phyloP scores from a whole-genome alignment of 2,113 vertebrate species.

The Accipiter virgatus region DNA sequence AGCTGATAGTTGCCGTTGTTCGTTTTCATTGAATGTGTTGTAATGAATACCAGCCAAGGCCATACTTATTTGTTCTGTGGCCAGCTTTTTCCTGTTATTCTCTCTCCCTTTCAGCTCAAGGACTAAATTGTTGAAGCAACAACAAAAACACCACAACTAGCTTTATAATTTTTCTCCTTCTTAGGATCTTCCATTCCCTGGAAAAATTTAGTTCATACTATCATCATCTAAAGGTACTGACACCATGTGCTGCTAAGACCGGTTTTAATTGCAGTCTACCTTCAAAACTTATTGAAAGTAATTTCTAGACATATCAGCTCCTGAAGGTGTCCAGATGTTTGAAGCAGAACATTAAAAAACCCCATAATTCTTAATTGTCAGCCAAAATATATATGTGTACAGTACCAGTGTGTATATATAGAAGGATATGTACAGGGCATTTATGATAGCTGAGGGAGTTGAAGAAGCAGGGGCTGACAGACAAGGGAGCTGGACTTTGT shows the following conservation, averaged over 20 bases:
- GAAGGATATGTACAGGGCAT: not conserved
- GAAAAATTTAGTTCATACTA: not conserved
- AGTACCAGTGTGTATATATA: not conserved
- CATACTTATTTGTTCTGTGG: constrained; percentile 31
- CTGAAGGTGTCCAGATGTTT: not conserved
- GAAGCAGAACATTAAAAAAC: not conserved
- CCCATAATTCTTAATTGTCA: not conserved
- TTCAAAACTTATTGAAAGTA: not conserved
- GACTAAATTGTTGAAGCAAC: not conserved
- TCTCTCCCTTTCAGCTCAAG: constrained; percentile 4
- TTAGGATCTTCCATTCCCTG: not conserved
- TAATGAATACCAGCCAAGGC: not conserved
- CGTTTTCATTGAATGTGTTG: constrained; percentile 33
- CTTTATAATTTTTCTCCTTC: not conserved
- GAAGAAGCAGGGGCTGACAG: not conserved
- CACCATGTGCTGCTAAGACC: not conserved
- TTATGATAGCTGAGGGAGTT: not conserved
- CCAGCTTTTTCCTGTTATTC: constrained; percentile 11
- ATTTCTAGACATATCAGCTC: not conserved
- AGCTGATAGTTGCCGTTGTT: constrained; percentile 21
- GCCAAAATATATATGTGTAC: not conserved
- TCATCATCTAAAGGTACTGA: not conserved
- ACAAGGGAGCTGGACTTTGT: not conserved
- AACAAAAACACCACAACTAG: not conserved
- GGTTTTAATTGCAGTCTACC: not conserved